Evolutionary conservation across 2,797 vertebrate species (phyloP).

Genomic region (Leptatherina wallacei): DNA sequence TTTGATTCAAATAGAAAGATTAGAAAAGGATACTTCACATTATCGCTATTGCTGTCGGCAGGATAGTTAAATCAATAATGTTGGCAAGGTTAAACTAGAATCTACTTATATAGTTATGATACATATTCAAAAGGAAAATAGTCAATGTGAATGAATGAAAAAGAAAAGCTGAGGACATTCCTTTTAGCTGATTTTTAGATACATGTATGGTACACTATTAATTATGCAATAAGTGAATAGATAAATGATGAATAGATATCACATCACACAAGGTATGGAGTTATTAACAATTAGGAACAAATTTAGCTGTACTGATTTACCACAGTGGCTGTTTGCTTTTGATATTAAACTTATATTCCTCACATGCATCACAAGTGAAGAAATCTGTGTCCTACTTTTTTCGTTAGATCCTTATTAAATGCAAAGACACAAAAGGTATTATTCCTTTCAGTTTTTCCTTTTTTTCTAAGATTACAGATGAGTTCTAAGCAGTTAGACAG

Average conservation of each 20-base stretch:
- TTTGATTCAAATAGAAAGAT: constrained; percentile 27
- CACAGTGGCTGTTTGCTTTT: not conserved
- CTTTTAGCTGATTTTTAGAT: not conserved
- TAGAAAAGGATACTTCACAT: constrained; percentile 10
- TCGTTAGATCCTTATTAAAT: not conserved
- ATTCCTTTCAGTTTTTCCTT: not conserved
- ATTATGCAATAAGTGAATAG: not conserved
- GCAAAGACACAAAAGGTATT: not conserved
- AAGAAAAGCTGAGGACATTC: not conserved
- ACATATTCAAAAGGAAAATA: constrained; percentile 5
- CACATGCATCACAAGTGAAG: not conserved
- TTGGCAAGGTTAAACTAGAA: constrained; percentile 19
- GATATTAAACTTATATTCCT: not conserved
- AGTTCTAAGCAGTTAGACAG: not conserved
- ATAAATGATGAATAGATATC: not conserved
- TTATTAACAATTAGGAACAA: no score
- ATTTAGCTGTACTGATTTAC: not conserved
- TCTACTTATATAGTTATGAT: constrained; percentile 12
- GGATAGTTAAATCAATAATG: constrained; percentile 19
- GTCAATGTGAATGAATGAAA: not conserved
- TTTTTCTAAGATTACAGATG: not conserved
- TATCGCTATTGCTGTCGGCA: constrained; percentile 10
- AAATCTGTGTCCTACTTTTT: not conserved
- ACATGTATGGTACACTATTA: not conserved
- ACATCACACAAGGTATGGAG: not conserved